Base-by-base conservation (phyloP, 2,113 vertebrate genomes). In the Crotalus horridus region DNA sequence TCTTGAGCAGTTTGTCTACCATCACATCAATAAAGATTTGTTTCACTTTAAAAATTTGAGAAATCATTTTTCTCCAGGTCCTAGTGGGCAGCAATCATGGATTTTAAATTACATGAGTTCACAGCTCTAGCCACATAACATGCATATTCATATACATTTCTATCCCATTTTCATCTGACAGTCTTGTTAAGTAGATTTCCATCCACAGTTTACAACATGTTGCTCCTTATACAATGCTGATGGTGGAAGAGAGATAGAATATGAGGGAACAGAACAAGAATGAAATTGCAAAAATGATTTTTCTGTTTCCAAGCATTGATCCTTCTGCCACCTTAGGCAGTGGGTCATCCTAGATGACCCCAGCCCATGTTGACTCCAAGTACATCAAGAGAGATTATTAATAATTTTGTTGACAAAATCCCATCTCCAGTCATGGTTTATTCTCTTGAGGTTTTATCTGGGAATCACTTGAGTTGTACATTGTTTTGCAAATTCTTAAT, bases 11-110 rank as follows among this genome's bases (percentile, higher is more conserved):
- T n/a, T 94, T 95, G 21, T 94, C 88, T 91, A 93, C 59, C 89
- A 95, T 90, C 53, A 93, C 24, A 95, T 96, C 88, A 96, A 81
- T 93, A 94, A 94, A 85, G 24, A 91, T 89, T 94, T 89, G 54
- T 91, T 96, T 95, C 89, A 39, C 55, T 24, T 54, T n/a, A 88
- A 95, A 95, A 89, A 89, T 87, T 46, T 94, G 89, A 26, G 93
- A 93, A 96, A 97, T 93, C 7, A 2, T 69, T 51, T 87, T 96
- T 95, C n/a, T 87, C 90, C 90, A 6, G 87, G 95, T 21, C 4
- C 93, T 91, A 94, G 6, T 0, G 0, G 88, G 15, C 43, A 89
- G 69, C 95, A 55, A 88, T 88, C 91, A 90, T 51, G 9, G 1
- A 59, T 59, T 94, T 54, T 39, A 87, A 93, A 54, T 91, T 92